phyloP scores from a whole-genome alignment of 2,113 vertebrate genomes.

The Vidua chalybeata region DNA sequence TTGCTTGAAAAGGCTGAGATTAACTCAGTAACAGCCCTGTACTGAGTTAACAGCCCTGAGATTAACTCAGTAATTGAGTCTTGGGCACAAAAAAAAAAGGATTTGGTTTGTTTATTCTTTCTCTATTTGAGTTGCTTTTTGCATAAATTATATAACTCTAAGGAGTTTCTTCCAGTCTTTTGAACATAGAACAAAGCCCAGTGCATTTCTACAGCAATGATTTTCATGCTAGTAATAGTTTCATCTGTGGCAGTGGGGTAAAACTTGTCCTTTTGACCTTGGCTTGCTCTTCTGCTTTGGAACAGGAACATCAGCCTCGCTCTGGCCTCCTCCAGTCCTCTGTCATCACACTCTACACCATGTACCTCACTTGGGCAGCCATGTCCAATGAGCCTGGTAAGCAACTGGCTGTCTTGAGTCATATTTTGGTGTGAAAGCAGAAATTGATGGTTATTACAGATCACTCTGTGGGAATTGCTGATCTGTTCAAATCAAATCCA shows the following conservation, averaged over 20 bases:
- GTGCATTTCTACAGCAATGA: neutral
- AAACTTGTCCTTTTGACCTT: neutral
- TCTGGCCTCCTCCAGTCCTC: slow-evolving; percentile 96
- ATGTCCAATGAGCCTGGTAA: slow-evolving; percentile 94
- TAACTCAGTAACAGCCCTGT: neutral
- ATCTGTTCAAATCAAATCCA: neutral
- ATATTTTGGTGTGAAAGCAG: neutral
- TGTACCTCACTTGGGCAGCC: slow-evolving; percentile 96
- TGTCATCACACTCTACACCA: slow-evolving; percentile 89
- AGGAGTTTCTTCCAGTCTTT: neutral
- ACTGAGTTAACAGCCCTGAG: neutral
- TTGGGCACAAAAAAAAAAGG: neutral
- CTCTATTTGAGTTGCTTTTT: neutral
- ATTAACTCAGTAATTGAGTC: neutral
- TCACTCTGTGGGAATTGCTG: neutral
- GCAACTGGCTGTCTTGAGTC: neutral
- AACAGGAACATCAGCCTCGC: slow-evolving; percentile 82
- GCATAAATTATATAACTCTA: neutral
- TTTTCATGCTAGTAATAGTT: neutral
- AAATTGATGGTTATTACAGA: neutral
- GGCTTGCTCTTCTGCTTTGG: slow-evolving; percentile 1
- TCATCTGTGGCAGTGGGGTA: neutral
- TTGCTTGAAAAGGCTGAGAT: neutral
- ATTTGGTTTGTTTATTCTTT: neutral
- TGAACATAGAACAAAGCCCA: neutral